Conservation (phyloP, 2,888 invertebrate species). For the Drosophila robusta region DNA sequence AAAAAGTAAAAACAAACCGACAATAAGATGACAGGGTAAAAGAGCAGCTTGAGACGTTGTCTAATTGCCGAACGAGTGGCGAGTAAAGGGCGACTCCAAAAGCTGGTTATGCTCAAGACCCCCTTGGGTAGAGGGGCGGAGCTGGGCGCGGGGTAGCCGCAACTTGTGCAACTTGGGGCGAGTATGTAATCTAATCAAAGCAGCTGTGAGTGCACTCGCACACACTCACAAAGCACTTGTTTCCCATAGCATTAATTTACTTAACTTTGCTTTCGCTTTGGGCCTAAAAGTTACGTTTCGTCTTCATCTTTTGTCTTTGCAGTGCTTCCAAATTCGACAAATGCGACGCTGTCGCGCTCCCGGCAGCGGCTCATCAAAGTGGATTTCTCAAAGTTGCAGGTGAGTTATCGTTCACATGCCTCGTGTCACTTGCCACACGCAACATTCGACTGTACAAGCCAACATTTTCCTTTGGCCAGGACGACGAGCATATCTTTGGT, state of each 20-base stretch:
- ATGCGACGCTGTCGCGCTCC: conserved; percentile 80
- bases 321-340: conserved; percentile 85
- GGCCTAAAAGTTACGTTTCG: conserved; percentile 11
- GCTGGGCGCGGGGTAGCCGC: not conserved
- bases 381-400: conserved; percentile 91
- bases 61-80: conserved; percentile 37
- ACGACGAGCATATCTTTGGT: conserved; percentile 81
- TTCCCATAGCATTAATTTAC: conserved; percentile 38
- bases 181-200: conserved; percentile 61
- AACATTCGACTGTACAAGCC: conserved; percentile 10
- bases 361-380: conserved; percentile 91
- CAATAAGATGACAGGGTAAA: conserved; percentile 39
- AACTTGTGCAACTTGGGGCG: conserved; percentile 32
- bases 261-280: conserved; percentile 32
- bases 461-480: conserved; percentile 23
- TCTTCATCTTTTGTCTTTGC: conserved; percentile 55
- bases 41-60: conserved; percentile 25
- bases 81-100: conserved; percentile 10
- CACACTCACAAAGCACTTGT: conserved; percentile 7
- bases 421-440: conserved; percentile 12
- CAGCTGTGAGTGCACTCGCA: conserved; percentile 10
- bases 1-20: conserved; percentile 19
- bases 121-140: not conserved
- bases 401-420: conserved; percentile 82
- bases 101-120: conserved; percentile 9